Evolutionary conservation across 2,113 vertebrate genomes (phyloP).

Genomic region (Micromys minutus): DNA sequence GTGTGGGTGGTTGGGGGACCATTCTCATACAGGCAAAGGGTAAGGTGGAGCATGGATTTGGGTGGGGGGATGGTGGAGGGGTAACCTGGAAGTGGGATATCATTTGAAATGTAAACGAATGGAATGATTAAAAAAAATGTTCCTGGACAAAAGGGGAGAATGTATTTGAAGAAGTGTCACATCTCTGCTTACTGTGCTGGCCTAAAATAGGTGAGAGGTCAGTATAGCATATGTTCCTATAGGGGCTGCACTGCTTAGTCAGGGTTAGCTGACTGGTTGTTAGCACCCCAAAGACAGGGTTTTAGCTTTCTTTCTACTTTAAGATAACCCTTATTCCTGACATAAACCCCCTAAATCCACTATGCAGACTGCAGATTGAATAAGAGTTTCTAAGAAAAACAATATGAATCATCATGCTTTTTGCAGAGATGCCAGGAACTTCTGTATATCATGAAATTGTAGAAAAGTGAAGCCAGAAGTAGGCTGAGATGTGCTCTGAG

Average conservation of each 20-base stretch:
- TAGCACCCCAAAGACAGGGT: neutral
- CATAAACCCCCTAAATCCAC: neutral
- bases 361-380: neutral
- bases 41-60: too few relatives aligned
- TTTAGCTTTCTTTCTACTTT: neutral
- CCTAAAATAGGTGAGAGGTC: conserved; percentile 10
- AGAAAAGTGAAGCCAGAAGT: neutral
- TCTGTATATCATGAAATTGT: neutral
- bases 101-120: too few relatives aligned
- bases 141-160: neutral
- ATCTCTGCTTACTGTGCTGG: conserved; percentile 6
- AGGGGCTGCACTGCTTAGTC: neutral
- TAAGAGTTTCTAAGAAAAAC: neutral
- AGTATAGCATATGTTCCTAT: neutral
- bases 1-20: too few relatives aligned
- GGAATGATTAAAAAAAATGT: too few relatives aligned
- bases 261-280: neutral
- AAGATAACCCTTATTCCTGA: neutral
- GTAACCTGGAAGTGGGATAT: too few relatives aligned
- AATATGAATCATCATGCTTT: neutral
- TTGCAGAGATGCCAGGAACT: neutral
- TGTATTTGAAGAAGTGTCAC: neutral
- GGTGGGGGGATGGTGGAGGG: too few relatives aligned
- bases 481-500: neutral
- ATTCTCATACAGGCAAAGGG: too few relatives aligned